Percentiles rank a stretch among this genome's conserved stretches.
Conservation (phyloP, 2,797 vertebrate species). For the Macrochelys suwanniensis region DNA sequence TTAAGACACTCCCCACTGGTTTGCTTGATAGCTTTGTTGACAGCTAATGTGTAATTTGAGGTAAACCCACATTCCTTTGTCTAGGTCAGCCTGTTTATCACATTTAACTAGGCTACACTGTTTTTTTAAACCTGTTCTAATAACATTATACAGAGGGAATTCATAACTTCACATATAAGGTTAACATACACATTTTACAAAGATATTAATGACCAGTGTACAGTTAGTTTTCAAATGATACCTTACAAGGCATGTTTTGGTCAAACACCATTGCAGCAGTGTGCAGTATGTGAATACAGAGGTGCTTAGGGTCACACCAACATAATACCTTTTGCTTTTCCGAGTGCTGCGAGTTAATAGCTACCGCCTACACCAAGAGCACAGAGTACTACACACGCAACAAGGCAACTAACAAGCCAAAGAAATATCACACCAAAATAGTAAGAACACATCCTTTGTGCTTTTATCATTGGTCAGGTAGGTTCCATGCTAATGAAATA, state of each 20-base stretch:
- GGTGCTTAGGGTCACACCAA: not conserved
- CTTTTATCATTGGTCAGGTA: not conserved
- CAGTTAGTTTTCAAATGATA: not conserved
- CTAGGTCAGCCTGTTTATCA: not conserved
- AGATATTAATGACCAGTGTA: not conserved
- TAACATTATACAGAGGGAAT: not conserved
- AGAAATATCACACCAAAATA: not conserved
- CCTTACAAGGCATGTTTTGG: not conserved
- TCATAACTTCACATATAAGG: not conserved
- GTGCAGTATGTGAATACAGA: not conserved
- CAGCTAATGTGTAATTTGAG: not conserved
- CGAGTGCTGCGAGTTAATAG: not conserved
- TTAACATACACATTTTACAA: not conserved
- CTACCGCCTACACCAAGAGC: conserved; percentile 5
- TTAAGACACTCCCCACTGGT: not conserved
- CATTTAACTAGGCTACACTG: not conserved
- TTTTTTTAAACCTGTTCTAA: not conserved
- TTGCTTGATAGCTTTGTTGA: not conserved
- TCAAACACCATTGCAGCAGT: not conserved
- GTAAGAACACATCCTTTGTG: not conserved
- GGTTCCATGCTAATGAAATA: conserved; percentile 26
- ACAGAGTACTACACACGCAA: not conserved
- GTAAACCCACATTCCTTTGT: not conserved
- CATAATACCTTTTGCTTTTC: conserved; percentile 33
- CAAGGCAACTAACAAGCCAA: not conserved